Base-by-base conservation (phyloP, 2,797 vertebrate genomes). In the Lerista edwardsae region DNA sequence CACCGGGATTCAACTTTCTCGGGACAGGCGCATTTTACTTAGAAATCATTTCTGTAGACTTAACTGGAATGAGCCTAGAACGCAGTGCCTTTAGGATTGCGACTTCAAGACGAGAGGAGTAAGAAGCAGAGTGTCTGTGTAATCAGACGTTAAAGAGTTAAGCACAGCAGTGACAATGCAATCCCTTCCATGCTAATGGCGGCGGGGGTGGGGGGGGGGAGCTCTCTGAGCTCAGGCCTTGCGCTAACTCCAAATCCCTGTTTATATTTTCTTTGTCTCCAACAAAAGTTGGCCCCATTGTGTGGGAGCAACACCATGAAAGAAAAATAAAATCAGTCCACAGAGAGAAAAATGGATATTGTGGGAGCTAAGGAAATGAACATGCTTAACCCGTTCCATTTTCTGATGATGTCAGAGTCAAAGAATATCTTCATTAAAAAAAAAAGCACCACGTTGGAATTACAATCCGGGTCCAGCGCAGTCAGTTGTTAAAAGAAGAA, bases 231-330 rank as follows among this genome's bases (percentile, higher is more conserved):
- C 88, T 93, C 87, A 64, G 82, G 86, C 51, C 88, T 95, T 93
- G 88, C 90, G 93, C 81, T 21, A 92, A 93, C 86, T 95, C 92
- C 93, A 94, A 84, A 91, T 85, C 86, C 91, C 87, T 90, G 87
- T 96, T 96, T 96, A 95, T 95, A 92, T 95, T 95, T 95, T 91
- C 94, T 96, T 95, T 95, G 94, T 96, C 93, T 96, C 96, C 96
- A 95, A 95, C 97, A 96, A 97, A 95, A 95, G 94, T 97, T 95
- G 94, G 95, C 95, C 94, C 91, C 94, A 95, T 97, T 97, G 97
- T 97, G 97, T 98, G 98, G 97, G 97, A 98, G 94, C 91, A 94
- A 94, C 92, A 92, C 89, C 92, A 90, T 89, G 94, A 94, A 95
- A 96, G 97, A 96, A 97, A 95, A 96, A 95, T 94, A 96, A 94